Evolutionary conservation across 2,888 invertebrate genomes (phyloP).

Genomic region (Drosophila dives): DNA sequence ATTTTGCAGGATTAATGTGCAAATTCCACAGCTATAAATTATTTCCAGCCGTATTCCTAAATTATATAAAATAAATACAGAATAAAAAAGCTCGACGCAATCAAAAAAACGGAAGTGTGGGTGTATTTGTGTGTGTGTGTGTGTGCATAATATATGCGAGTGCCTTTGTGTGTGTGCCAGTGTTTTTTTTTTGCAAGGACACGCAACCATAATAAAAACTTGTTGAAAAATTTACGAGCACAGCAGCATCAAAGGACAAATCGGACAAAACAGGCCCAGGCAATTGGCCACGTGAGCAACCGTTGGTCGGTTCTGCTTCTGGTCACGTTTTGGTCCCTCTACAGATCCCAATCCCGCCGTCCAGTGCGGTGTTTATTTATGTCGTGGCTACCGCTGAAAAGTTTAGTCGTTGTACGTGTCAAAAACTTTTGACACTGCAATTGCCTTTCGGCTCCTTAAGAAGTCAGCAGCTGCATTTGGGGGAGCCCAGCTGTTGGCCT

Average conservation of each 20-base stretch:
- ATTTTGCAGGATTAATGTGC: conserved; percentile 68
- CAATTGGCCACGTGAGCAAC: conserved; percentile 47
- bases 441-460: conserved; percentile 52
- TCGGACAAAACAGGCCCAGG: conserved; percentile 55
- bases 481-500: conserved; percentile 60
- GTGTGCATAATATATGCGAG: neutral
- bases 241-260: conserved; percentile 63
- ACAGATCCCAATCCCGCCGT: conserved; percentile 4
- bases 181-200: conserved; percentile 44
- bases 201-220: conserved; percentile 73
- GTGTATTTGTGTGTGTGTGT: conserved; percentile 3
- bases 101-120: conserved; percentile 28
- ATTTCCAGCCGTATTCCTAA: conserved; percentile 60
- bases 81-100: conserved; percentile 44
- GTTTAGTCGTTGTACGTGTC: conserved; percentile 74
- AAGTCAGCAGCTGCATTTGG: conserved; percentile 54
- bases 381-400: conserved; percentile 72
- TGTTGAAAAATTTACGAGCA: conserved; percentile 74
- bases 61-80: conserved; percentile 72
- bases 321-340: conserved; percentile 60
- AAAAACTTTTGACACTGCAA: conserved; percentile 75
- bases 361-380: conserved; percentile 69
- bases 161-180: neutral
- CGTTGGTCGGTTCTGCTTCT: conserved; percentile 42
- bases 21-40: conserved; percentile 67